Conservation (phyloP, 2,888 invertebrate genomes). For the Trissolcus japonicus region DNA sequence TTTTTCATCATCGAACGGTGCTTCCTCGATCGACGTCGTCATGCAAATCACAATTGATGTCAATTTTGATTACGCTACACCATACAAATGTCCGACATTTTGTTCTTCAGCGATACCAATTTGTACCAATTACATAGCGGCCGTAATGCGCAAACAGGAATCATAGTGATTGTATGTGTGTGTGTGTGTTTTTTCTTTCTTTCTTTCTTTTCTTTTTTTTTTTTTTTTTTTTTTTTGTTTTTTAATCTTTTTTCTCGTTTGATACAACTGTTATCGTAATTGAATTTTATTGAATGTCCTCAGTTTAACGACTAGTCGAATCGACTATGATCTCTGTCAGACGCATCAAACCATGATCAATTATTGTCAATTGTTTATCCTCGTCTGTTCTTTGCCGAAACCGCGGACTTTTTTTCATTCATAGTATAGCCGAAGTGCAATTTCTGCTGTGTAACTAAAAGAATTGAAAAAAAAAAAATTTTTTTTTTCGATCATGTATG, state of each 20-base stretch:
- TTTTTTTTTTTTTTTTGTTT: not conserved
- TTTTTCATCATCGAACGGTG: slow-evolving; percentile 13
- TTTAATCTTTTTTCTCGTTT: not conserved
- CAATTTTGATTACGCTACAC: not conserved
- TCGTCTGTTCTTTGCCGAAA: not conserved
- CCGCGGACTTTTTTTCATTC: slow-evolving; percentile 15
- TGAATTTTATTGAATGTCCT: not conserved
- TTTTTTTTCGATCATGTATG: slow-evolving; percentile 18
- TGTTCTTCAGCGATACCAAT: slow-evolving; percentile 1
- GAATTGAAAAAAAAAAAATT: slow-evolving; percentile 5
- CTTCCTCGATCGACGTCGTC: slow-evolving; percentile 27
- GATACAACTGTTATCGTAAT: not conserved
- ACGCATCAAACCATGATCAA: slow-evolving; percentile 15
- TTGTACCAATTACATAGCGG: not conserved
- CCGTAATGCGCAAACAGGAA: slow-evolving; percentile 14
- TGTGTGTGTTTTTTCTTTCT: too few species aligned
- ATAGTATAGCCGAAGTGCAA: slow-evolving; percentile 43
- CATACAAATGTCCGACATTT: not conserved
- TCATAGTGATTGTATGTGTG: slow-evolving; percentile 18
- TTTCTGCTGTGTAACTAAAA: slow-evolving; percentile 45
- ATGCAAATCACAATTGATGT: not conserved
- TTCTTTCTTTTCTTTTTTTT: too few species aligned
- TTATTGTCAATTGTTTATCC: slow-evolving; percentile 12
- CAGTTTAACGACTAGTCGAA: slow-evolving; percentile 34
- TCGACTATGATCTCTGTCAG: slow-evolving; percentile 35